phyloP scores from a whole-genome alignment of 1,140 invertebrate genomes.

The Brachionus rotundiformis region DNA sequence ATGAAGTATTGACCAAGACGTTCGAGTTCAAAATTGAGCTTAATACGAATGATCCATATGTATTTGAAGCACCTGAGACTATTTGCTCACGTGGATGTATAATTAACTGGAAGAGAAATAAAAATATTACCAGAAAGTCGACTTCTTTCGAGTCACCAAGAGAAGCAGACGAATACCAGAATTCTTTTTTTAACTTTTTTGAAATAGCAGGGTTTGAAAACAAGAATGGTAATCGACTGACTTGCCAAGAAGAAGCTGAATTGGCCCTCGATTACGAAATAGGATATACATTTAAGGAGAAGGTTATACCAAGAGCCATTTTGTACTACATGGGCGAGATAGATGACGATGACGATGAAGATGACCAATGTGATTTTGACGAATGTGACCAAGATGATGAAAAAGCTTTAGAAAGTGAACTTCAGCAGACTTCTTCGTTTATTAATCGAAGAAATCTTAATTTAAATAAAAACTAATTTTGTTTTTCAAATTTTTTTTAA shows the following conservation, averaged over 20 bases:
- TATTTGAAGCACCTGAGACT: slow-evolving; percentile 96
- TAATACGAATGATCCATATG: slow-evolving; percentile 85
- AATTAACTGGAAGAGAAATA: slow-evolving; percentile 92
- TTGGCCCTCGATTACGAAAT: slow-evolving; percentile 80
- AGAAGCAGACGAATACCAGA: slow-evolving; percentile 82
- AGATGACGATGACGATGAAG: slow-evolving; percentile 21
- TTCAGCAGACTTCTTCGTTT: background rate
- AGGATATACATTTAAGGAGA: slow-evolving; percentile 90
- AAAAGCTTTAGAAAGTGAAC: background rate
- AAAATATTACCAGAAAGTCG: slow-evolving; percentile 92
- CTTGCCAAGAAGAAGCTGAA: slow-evolving; percentile 40
- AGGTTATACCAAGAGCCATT: slow-evolving; percentile 86
- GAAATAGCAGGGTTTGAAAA: slow-evolving; percentile 70
- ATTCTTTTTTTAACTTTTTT: slow-evolving; percentile 99
- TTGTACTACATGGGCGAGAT: slow-evolving; percentile 82
- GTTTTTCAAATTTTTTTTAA: background rate
- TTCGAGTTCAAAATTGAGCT: slow-evolving; percentile 90
- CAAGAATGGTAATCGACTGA: slow-evolving; percentile 70
- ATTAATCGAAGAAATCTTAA: background rate
- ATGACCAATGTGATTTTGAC: slow-evolving; percentile 57
- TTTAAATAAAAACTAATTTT: slow-evolving; percentile 4
- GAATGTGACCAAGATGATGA: slow-evolving; percentile 56
- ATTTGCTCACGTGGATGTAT: slow-evolving; percentile 79
- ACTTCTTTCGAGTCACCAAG: slow-evolving; percentile 87
- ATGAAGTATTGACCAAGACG: slow-evolving; percentile 86